phyloP scores from a whole-genome alignment of 2,888 invertebrate species.

The Arrhopalites spinosus region DNA sequence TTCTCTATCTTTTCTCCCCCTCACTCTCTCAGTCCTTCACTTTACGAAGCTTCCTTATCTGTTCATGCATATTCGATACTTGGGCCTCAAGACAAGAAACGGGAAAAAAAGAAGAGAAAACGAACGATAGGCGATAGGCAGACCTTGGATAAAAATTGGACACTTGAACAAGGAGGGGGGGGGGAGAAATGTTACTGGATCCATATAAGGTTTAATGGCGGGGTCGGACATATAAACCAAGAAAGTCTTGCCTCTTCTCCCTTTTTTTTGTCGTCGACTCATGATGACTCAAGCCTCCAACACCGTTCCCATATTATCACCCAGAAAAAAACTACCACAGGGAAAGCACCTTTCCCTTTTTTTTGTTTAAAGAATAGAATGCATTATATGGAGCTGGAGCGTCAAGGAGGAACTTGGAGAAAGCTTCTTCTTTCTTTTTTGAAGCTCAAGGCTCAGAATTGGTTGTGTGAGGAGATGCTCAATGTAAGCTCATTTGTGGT shows the following conservation, averaged over 20 bases:
- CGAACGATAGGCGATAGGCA: neutral
- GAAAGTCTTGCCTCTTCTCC: neutral
- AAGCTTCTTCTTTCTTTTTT: neutral
- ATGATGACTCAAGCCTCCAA: neutral
- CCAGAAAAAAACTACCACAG: no score
- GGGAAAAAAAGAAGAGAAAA: constrained; percentile 4
- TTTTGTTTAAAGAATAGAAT: neutral
- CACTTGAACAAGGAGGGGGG: constrained; percentile 18
- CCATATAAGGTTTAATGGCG: constrained; percentile 3
- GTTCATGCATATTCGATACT: constrained; percentile 42
- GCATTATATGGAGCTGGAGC: no score
- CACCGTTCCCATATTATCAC: constrained; percentile 17
- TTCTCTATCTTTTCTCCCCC: constrained; percentile 22
- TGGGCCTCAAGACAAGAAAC: neutral
- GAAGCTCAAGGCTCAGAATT: no score
- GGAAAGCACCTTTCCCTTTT: neutral
- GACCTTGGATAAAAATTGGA: constrained; percentile 30
- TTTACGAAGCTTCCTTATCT: constrained; percentile 33
- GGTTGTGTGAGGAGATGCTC: neutral
- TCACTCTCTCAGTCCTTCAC: constrained; percentile 26
- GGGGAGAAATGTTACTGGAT: constrained; percentile 7
- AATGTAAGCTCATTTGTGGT: constrained; percentile 26
- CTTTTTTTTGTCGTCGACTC: neutral
- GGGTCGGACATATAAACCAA: constrained; percentile 21
- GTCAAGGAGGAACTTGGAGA: neutral